Base-by-base conservation (phyloP, 2,113 vertebrate genomes). In the Pyxicephalus adspersus region DNA sequence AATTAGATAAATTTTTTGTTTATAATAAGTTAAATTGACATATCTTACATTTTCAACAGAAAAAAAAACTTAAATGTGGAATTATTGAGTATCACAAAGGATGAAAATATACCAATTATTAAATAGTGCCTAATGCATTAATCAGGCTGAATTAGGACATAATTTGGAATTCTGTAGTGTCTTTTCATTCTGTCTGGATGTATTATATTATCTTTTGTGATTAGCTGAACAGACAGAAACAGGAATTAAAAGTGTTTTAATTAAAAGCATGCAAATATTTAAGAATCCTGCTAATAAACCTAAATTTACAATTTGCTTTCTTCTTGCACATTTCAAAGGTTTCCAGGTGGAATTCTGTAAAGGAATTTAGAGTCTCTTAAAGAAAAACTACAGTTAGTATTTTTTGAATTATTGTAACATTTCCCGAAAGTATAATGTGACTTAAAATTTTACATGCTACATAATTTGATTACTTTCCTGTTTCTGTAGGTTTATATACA, bases 71-170 rank as follows among this genome's bases (percentile, higher is more conserved):
- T 18, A 54, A 26, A 20, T 73, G 17, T 28, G 20, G 0, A 11
- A 72, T 55, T 55, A 72, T 52, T 18, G 66, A 72, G 54, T 73
- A 52, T 58, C 54, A 34, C 20, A 58, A 73, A 58, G 51, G 58
- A 72, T n/a, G 70, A 73, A 73, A 31, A 58, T 17, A 20, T 34
- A 34, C 28, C 54, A 58, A n/a, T 31, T 72, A 31, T 23, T 73
- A 73, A 58, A 73, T 34, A 9, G 18, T 25, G 26, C 54, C 3
- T 28, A 52, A 71, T 52, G 54, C 25, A 54, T 52, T 71, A 34
- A 31, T 28, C 9, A 23, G 11, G 51, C 26, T 58, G 15, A 58
- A 57, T 4, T 58, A 2, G 19, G 29, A 73, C 31, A 58, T 57
- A 58, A 73, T 57, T 58, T 20, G 54, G 51, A 34, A 23, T 3